Conservation (phyloP, 2,797 vertebrate species). For the Sus cebifrons region DNA sequence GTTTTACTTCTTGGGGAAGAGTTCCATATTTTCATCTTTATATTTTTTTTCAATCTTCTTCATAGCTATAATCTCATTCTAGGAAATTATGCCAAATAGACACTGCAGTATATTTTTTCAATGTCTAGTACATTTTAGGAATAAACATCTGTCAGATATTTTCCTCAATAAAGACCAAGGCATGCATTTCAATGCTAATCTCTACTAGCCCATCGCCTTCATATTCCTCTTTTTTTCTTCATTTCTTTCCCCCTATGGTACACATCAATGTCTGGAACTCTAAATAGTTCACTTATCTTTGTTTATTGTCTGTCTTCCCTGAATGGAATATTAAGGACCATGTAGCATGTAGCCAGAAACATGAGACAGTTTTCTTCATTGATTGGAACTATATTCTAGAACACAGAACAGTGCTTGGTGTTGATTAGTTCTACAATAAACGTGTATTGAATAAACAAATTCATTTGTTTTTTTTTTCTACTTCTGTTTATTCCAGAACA, state of each 20-base stretch:
- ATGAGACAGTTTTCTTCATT: background rate
- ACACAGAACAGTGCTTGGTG: background rate
- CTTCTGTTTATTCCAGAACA: constrained; percentile 11
- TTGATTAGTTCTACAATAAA: background rate
- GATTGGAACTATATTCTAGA: constrained; percentile 5
- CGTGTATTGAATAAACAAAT: constrained; percentile 2
- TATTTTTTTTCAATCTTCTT: constrained; percentile 26
- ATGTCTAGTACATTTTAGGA: constrained; percentile 8
- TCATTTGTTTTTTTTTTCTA: background rate
- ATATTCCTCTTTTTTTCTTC: background rate
- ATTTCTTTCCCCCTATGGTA: too few relatives aligned
- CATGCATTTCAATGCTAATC: background rate
- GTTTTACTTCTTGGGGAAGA: constrained; percentile 45
- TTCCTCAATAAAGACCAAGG: constrained; percentile 16
- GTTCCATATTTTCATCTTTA: constrained; percentile 32
- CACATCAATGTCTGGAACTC: background rate
- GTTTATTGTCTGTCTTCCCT: background rate
- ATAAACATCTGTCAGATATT: background rate
- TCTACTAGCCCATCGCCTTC: background rate
- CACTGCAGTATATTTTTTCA: background rate
- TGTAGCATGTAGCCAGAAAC: background rate
- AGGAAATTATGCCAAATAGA: background rate
- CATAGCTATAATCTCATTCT: background rate
- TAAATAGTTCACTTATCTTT: background rate
- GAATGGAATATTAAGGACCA: background rate